Percentiles rank a stretch among this genome's conserved stretches.
Conservation (phyloP, 64 coral and sea anemone genomes). For the Catalaphyllia jardinei region DNA sequence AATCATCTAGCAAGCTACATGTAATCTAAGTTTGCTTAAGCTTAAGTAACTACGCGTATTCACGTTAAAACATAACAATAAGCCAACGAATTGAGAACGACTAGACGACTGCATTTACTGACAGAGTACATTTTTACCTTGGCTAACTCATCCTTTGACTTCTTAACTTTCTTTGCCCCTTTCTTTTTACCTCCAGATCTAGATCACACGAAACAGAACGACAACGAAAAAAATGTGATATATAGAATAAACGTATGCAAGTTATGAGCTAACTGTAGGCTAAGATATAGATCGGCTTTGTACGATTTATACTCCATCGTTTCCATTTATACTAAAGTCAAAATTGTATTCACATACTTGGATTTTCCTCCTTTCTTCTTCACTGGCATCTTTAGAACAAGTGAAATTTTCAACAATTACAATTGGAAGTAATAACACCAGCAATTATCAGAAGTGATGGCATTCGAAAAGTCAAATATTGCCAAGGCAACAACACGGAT, state of each 20-base stretch:
- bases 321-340: not conserved
- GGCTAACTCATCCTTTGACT: conserved; percentile 4
- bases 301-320: no score
- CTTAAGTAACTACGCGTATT: no score
- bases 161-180: conserved; percentile 17
- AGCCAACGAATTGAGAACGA: no score
- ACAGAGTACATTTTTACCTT: not conserved
- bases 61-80: no score
- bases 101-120: not conserved
- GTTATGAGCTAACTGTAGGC: not conserved
- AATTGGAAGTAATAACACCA: not conserved
- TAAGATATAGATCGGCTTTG: no score
- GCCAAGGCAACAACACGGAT: no score
- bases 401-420: not conserved
- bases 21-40: no score
- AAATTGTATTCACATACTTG: not conserved
- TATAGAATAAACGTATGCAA: not conserved
- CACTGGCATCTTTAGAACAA: conserved; percentile 6
- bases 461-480: no score
- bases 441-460: no score
- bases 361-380: conserved; percentile 15
- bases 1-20: no score
- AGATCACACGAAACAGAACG: not conserved
- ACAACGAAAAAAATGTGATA: not conserved
- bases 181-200: conserved; percentile 29